phyloP scores from a whole-genome alignment of 1,140 invertebrate genomes.

The Habropoda laboriosa region DNA sequence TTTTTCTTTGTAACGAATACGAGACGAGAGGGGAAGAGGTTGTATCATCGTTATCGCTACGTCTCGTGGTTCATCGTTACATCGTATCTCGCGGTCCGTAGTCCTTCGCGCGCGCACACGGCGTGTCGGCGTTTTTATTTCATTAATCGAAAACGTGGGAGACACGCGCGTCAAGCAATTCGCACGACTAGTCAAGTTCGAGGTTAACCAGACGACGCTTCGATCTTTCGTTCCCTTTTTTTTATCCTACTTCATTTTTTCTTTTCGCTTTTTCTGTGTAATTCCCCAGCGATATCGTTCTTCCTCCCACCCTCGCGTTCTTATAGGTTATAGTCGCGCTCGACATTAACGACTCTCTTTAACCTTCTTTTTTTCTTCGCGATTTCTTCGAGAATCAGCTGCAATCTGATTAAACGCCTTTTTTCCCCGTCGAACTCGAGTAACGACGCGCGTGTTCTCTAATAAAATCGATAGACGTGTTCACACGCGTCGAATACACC shows the following conservation, averaged over 20 bases:
- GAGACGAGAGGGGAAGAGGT: too few relatives aligned
- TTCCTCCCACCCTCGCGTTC: too few relatives aligned
- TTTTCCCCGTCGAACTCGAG: too few relatives aligned
- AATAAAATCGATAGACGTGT: not conserved
- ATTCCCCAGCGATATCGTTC: not conserved
- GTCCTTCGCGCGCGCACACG: not conserved
- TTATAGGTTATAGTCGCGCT: too few relatives aligned
- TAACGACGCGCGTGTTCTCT: too few relatives aligned
- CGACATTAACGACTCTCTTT: too few relatives aligned
- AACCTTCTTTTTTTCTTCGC: too few relatives aligned
- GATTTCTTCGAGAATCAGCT: too few relatives aligned
- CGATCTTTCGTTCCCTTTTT: not conserved
- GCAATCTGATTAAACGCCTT: too few relatives aligned
- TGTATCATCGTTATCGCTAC: not conserved
- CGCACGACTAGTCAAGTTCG: constrained; percentile 35
- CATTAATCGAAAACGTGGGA: constrained; percentile 38
- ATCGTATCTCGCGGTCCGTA: not conserved
- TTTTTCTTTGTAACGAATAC: not conserved
- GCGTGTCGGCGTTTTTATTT: constrained; percentile 23
- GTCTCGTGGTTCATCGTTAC: not conserved
- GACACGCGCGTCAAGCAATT: constrained; percentile 10
- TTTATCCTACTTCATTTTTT: not conserved
- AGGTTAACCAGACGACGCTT: constrained; percentile 34
- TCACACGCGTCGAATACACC: not conserved
- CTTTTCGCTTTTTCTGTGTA: not conserved